Percentiles rank a stretch among this genome's conserved stretches.
phyloP scores from a whole-genome alignment of 2,888 invertebrate species.

The Drosophila meridiana region DNA sequence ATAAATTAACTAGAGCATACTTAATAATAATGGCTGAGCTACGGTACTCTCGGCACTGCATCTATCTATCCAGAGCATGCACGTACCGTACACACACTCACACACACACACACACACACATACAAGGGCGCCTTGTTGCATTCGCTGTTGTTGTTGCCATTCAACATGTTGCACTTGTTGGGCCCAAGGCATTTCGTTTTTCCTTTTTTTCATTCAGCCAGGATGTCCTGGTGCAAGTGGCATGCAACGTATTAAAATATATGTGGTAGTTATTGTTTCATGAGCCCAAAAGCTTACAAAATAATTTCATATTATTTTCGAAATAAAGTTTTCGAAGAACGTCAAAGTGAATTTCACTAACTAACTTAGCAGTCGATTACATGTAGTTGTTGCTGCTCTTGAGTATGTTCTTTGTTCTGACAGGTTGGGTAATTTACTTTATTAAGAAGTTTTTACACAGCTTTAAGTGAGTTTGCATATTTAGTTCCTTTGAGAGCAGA shows the following conservation, averaged over 20 bases:
- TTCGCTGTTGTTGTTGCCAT: constrained; percentile 13
- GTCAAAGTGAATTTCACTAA: constrained; percentile 34
- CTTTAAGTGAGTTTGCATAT: constrained; percentile 6
- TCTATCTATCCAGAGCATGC: constrained; percentile 24
- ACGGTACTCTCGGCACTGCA: constrained; percentile 6
- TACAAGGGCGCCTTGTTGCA: constrained; percentile 28
- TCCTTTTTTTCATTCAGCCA: background rate
- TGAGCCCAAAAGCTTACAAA: constrained; percentile 30
- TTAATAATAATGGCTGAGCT: constrained; percentile 57
- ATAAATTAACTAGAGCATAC: constrained; percentile 66
- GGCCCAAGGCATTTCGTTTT: constrained; percentile 24
- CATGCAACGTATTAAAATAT: constrained; percentile 38
- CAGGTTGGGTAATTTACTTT: constrained; percentile 23
- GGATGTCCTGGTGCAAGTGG: constrained; percentile 34
- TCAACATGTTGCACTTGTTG: constrained; percentile 45
- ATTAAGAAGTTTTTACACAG: constrained; percentile 37
- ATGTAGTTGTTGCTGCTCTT: constrained; percentile 9
- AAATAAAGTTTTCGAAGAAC: constrained; percentile 39
- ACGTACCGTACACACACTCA: background rate
- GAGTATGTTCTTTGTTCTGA: constrained; percentile 12
- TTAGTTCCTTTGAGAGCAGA: background rate
- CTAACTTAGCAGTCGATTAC: constrained; percentile 32
- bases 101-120: background rate
- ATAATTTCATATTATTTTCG: constrained; percentile 48
- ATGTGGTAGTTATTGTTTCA: constrained; percentile 44